These are phyloP conservation scores for Agriopis aurantiaria DNA, from an alignment of 2,888 invertebrate genomes.

Conservation along the genomic window DNA sequence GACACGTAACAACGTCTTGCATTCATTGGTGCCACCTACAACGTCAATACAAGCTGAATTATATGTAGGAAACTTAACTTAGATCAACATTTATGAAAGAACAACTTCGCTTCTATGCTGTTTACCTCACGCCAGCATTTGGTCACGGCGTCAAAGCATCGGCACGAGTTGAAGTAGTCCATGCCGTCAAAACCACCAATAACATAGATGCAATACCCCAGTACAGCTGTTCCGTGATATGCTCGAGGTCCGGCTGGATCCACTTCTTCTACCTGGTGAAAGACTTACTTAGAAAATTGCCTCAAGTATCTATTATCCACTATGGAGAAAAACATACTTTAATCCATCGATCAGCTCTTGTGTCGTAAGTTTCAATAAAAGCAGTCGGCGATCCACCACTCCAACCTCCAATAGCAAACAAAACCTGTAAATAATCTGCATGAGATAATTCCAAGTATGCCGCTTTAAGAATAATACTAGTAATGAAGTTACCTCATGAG, in stretches of 20 bases:
- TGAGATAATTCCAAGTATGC: constrained; percentile 16
- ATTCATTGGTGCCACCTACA: constrained; percentile 94
- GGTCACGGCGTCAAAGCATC: constrained; percentile 94
- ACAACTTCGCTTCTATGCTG: neutral
- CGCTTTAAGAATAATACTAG: constrained; percentile 8
- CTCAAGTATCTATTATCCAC: neutral
- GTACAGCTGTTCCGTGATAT: constrained; percentile 97
- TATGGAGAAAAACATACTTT: constrained; percentile 74
- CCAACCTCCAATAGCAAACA: constrained; percentile 89
- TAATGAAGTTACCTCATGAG: constrained; percentile 88
- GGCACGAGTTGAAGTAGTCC: constrained; percentile 94
- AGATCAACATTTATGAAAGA: neutral
- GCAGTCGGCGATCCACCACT: constrained; percentile 90
- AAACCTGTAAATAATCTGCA: constrained; percentile 77
- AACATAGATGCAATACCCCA: constrained; percentile 94
- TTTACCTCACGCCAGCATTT: constrained; percentile 93
- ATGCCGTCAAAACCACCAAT: constrained; percentile 98
- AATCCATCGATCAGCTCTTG: constrained; percentile 96
- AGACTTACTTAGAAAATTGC: constrained; percentile 32
- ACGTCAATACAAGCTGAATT: neutral
- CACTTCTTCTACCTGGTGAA: constrained; percentile 89
- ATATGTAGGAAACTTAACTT: neutral
- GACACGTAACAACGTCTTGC: constrained; percentile 95
- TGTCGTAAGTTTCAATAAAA: constrained; percentile 95
- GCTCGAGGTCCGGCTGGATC: constrained; percentile 95